Percentiles rank a stretch among this genome's conserved stretches.
These are phyloP conservation scores for Paragorgia papillata DNA, from an alignment of 92 coral and sea anemone species.

Conservation along the genomic window DNA sequence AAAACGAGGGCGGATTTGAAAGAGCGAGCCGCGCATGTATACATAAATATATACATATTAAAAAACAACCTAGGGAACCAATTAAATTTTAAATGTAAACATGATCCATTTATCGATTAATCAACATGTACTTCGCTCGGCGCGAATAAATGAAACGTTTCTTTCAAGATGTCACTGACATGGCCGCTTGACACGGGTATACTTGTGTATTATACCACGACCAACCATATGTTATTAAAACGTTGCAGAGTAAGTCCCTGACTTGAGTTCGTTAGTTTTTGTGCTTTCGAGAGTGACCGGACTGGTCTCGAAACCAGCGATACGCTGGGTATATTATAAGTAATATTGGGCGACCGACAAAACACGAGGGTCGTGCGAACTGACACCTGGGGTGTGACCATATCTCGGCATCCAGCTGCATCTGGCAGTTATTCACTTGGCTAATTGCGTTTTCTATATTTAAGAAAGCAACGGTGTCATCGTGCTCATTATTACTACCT, in stretches of 20 bases:
- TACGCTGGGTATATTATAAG: too few relatives aligned
- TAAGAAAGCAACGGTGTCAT: not conserved
- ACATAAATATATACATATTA: too few relatives aligned
- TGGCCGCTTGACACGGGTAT: not conserved
- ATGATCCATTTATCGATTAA: not conserved
- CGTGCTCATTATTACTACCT: not conserved
- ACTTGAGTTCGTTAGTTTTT: too few relatives aligned
- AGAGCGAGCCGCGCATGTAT: too few relatives aligned
- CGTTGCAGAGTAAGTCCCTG: too few relatives aligned
- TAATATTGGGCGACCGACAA: too few relatives aligned
- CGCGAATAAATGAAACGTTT: not conserved
- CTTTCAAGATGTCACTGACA: not conserved
- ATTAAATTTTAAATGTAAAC: not conserved
- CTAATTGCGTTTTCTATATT: not conserved
- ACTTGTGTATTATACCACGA: too few relatives aligned
- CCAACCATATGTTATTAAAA: too few relatives aligned
- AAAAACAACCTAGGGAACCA: not conserved
- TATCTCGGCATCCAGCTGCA: not conserved
- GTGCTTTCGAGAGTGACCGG: too few relatives aligned
- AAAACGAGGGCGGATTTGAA: too few relatives aligned
- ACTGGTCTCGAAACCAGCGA: too few relatives aligned
- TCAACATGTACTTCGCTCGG: not conserved
- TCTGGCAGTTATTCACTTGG: not conserved
- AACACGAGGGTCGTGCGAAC: not conserved
- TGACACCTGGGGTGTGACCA: not conserved